Conservation (phyloP, 2,113 vertebrate species). For the Xyliphius kryptos region DNA sequence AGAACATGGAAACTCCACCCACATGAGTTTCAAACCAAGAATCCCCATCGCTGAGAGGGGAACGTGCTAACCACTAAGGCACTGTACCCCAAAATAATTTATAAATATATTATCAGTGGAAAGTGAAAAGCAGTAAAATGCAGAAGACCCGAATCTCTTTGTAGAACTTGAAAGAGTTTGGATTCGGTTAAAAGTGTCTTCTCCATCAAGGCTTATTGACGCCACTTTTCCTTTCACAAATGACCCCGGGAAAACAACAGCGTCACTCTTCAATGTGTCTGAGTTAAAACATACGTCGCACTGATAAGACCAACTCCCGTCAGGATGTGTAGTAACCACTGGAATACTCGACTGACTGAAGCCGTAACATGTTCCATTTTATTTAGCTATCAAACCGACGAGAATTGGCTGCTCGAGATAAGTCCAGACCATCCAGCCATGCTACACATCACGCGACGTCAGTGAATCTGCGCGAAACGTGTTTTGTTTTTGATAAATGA, state of each 20-base stretch:
- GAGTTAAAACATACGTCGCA: slow-evolving; percentile 57
- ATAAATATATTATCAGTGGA: too few species aligned
- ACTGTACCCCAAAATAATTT: too few species aligned
- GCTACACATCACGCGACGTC: too few species aligned
- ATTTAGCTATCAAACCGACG: slow-evolving; percentile 45
- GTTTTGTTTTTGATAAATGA: too few species aligned
- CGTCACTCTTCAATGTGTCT: slow-evolving; percentile 44
- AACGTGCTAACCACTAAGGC: too few species aligned
- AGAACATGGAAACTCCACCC: too few species aligned
- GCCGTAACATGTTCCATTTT: slow-evolving; percentile 30
- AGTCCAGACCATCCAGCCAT: too few species aligned
- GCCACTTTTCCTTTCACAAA: slow-evolving; percentile 30
- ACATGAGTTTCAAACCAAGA: too few species aligned
- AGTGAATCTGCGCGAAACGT: too few species aligned
- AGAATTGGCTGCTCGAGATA: too few species aligned
- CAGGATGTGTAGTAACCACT: slow-evolving; percentile 45
- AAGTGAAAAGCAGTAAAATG: too few species aligned
- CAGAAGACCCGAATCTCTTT: neutral
- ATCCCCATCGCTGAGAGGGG: too few species aligned
- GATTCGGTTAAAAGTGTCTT: slow-evolving; percentile 40
- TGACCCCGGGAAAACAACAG: slow-evolving; percentile 27
- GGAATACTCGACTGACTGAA: slow-evolving; percentile 35
- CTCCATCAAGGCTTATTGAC: slow-evolving; percentile 31
- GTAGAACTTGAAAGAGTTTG: slow-evolving; percentile 43
- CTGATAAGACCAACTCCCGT: slow-evolving; percentile 57